Evolutionary conservation across 92 coral and sea anemone genomes (phyloP), one percentile per base, ranked within the genome.

Genomic region (Epizoanthus scotinus): DNA sequence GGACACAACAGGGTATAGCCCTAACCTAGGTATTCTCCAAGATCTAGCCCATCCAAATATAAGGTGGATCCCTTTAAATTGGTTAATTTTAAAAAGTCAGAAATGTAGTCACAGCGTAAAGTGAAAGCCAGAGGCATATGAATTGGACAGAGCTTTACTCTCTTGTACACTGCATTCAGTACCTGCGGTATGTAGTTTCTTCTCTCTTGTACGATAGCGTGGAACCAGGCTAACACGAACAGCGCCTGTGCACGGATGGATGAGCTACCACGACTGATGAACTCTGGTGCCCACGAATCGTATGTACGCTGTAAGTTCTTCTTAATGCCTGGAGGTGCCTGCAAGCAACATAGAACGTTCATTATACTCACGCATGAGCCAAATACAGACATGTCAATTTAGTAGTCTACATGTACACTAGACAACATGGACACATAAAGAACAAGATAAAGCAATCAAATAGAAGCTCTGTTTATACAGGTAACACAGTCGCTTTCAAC

Each of bases 221-320:
- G 98, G 89, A 95, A 95, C 98, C 98, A 95, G 18, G 98, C 95
- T 57, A 95, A 71, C 67, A 95, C 95, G 79, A 95, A 95, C 63
- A 95, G 90, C 71, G 98, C 98, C 92, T 95, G 98, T 79, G 98
- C 98, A 71, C 98, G 94, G 84, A 92, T 90, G 85, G 98, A 95
- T 0, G 97, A 92, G 81, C 89, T 91, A 26, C 98, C 98, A 27
- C 94, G 92, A 75, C 88, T 90, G 80, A 95, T 90, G 77, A 88
- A 95, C 71, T 95, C 92, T 8, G 98, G 98, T 26, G 91, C 85
- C 98, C 98, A 95, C 65, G 98, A 90, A 83, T 95, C 98, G 87
- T 95, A 95, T 0, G 98, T 95, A 14, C 98, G 97, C 64, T 92
- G 98, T 44, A 95, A 78, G 79, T 95, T 95, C 89, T 95, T 95